Percentiles rank a stretch among this genome's conserved stretches.
phyloP scores from a whole-genome alignment of 2,888 invertebrate species.

The Syritta pipiens region DNA sequence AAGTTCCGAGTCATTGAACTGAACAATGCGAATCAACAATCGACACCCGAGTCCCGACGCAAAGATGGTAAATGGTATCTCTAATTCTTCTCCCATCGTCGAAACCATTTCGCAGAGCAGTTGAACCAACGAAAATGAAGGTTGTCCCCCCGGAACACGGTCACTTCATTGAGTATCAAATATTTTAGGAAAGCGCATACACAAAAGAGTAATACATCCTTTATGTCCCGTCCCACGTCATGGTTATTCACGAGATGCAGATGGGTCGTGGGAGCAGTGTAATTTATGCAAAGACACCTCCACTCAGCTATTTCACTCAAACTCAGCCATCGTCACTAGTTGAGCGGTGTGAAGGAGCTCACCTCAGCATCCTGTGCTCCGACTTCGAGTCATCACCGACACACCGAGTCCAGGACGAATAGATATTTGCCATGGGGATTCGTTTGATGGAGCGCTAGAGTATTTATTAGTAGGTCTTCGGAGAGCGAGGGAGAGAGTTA shows the following conservation, averaged over 20 bases:
- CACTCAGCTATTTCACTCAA: constrained; percentile 23
- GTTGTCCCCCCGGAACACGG: too few relatives aligned
- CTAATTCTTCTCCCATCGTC: too few relatives aligned
- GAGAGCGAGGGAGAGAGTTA: neutral
- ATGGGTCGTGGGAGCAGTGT: constrained; percentile 43
- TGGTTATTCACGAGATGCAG: constrained; percentile 48
- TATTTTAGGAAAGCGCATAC: constrained; percentile 18
- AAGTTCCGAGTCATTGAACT: too few relatives aligned
- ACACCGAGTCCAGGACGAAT: constrained; percentile 46
- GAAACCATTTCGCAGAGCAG: too few relatives aligned
- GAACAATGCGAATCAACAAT: too few relatives aligned
- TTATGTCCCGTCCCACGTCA: constrained; percentile 21
- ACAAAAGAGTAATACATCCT: constrained; percentile 31
- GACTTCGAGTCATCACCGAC: constrained; percentile 24
- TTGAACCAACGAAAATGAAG: too few relatives aligned
- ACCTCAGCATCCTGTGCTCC: neutral
- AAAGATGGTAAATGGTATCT: too few relatives aligned
- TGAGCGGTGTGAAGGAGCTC: constrained; percentile 32
- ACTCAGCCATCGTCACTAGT: constrained; percentile 11
- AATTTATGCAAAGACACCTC: constrained; percentile 52
- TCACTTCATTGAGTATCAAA: constrained; percentile 37
- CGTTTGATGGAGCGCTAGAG: constrained; percentile 36
- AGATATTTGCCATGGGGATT: constrained; percentile 44
- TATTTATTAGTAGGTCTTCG: constrained; percentile 53
- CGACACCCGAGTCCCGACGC: too few relatives aligned